Percentiles rank a stretch among this genome's conserved stretches.
These are phyloP conservation scores for Acanthococcus lagerstroemiae DNA, from an alignment of 2,888 invertebrate species.

Conservation along the genomic window DNA sequence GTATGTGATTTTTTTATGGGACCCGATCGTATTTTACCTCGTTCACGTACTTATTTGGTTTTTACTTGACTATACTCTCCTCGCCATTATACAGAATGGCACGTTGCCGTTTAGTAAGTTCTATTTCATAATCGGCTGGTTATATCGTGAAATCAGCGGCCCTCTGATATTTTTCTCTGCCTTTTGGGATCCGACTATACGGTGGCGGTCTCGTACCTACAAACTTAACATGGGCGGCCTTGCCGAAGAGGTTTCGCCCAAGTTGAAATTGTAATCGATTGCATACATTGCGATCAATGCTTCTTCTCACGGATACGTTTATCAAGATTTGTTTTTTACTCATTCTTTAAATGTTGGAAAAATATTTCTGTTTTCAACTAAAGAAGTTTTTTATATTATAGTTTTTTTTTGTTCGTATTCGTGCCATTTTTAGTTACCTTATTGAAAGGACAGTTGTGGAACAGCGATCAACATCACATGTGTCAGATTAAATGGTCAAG, in stretches of 20 bases:
- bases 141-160: slow-evolving; percentile 82
- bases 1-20: slow-evolving; percentile 64
- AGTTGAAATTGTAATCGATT: slow-evolving; percentile 2
- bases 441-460: too few species aligned
- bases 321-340: background rate
- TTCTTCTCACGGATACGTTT: background rate
- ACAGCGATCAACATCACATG: too few species aligned
- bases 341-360: too few species aligned
- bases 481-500: too few species aligned
- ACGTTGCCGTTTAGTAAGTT: slow-evolving; percentile 88
- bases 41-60: slow-evolving; percentile 92
- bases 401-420: background rate
- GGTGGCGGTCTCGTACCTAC: slow-evolving; percentile 87
- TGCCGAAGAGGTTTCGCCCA: slow-evolving; percentile 50
- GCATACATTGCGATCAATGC: background rate
- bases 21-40: slow-evolving; percentile 81
- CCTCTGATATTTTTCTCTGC: slow-evolving; percentile 82
- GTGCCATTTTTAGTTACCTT: background rate
- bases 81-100: slow-evolving; percentile 82
- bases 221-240: slow-evolving; percentile 90
- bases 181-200: slow-evolving; percentile 68
- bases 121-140: slow-evolving; percentile 89
- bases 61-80: slow-evolving; percentile 85
- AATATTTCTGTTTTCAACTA: background rate
- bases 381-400: background rate